These are phyloP conservation scores for Diadromus collaris DNA, from an alignment of 2,888 invertebrate genomes.

Conservation along the genomic window DNA sequence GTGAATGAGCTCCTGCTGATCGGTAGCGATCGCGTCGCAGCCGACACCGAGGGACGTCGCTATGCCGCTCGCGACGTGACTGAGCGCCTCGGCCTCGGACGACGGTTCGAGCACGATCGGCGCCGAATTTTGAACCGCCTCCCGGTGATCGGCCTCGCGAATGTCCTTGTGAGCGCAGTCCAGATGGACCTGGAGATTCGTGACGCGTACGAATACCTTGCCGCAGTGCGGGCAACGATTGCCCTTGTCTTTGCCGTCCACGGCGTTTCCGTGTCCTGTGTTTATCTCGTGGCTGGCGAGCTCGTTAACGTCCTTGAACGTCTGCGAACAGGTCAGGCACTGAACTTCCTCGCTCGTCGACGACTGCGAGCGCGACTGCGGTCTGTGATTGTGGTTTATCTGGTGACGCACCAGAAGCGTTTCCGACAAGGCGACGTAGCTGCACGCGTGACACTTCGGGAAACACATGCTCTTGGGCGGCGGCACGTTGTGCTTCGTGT, in stretches of 20 bases:
- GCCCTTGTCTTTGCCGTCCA: slow-evolving; percentile 72
- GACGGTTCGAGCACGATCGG: slow-evolving; percentile 79
- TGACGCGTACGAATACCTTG: slow-evolving; percentile 86
- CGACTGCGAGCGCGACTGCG: slow-evolving; percentile 64
- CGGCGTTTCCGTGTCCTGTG: slow-evolving; percentile 70
- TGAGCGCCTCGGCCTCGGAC: slow-evolving; percentile 82
- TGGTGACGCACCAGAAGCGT: slow-evolving; percentile 87
- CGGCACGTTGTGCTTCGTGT: slow-evolving; percentile 88
- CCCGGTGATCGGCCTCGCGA: slow-evolving; percentile 42
- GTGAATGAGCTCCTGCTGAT: slow-evolving; percentile 79
- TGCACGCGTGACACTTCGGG: slow-evolving; percentile 90
- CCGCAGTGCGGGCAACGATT: slow-evolving; percentile 88
- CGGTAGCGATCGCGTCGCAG: slow-evolving; percentile 82
- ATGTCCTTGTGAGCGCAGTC: slow-evolving; percentile 74
- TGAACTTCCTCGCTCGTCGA: slow-evolving; percentile 68
- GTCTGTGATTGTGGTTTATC: slow-evolving; percentile 82
- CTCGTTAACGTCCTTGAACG: slow-evolving; percentile 71
- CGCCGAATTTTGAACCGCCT: slow-evolving; percentile 48
- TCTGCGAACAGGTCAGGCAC: slow-evolving; percentile 72
- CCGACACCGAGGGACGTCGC: slow-evolving; percentile 82
- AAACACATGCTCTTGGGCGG: slow-evolving; percentile 87
- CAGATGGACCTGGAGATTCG: slow-evolving; percentile 83
- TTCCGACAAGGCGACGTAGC: slow-evolving; percentile 88
- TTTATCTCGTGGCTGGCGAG: slow-evolving; percentile 75
- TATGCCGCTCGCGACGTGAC: slow-evolving; percentile 82